A percentile compares a stretch with the other conserved stretches of the same genome.
phyloP scores from a whole-genome alignment of 2,797 vertebrate species.

The Sebastes goodei region DNA sequence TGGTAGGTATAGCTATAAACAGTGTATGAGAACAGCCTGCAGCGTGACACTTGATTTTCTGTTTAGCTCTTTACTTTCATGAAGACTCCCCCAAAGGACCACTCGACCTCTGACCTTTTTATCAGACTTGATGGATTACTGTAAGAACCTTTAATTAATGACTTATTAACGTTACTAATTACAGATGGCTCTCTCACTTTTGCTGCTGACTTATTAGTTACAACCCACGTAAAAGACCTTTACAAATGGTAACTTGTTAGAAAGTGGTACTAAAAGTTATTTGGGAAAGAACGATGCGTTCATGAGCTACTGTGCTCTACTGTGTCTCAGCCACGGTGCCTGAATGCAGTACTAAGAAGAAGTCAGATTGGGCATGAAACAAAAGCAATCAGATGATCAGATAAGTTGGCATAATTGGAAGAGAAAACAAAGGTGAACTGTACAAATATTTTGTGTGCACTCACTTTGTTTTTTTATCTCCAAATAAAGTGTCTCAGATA shows the following conservation, averaged over 20 bases:
- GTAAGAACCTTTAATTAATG: not conserved
- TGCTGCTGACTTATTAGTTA: not conserved
- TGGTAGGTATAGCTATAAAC: no score
- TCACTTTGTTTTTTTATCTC: not conserved
- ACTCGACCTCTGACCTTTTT: conserved; percentile 3
- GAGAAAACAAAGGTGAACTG: not conserved
- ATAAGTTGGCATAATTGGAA: not conserved
- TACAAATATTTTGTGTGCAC: not conserved
- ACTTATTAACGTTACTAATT: not conserved
- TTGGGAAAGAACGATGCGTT: not conserved
- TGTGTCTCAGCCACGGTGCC: not conserved
- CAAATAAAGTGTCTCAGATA: not conserved
- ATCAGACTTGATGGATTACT: not conserved
- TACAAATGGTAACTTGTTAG: not conserved
- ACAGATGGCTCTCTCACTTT: not conserved
- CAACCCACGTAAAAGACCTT: not conserved
- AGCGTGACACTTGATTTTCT: not conserved
- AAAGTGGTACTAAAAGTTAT: not conserved
- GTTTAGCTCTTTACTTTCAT: not conserved
- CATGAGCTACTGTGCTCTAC: not conserved
- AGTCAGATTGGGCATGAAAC: not conserved
- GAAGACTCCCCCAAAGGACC: not conserved
- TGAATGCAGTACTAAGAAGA: not conserved
- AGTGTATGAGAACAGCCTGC: not conserved
- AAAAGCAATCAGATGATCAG: not conserved